A percentile compares a stretch with the other conserved stretches of the same genome.
These are phyloP conservation scores for Diceros bicornis DNA, from an alignment of 2,797 vertebrate genomes.

Conservation along the genomic window DNA sequence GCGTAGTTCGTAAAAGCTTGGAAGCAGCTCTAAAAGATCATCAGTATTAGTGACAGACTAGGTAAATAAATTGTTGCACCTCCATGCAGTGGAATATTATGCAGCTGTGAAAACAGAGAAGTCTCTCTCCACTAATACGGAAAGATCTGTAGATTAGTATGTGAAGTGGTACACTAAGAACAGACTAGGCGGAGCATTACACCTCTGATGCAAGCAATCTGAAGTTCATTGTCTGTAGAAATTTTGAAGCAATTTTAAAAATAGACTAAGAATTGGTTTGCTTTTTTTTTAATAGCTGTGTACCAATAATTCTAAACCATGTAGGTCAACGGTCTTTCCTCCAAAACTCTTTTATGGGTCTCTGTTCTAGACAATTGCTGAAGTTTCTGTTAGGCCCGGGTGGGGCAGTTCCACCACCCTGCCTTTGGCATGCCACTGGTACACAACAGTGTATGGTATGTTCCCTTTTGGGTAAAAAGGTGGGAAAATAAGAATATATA, in stretches of 20 bases:
- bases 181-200: background rate
- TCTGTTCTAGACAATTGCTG: background rate
- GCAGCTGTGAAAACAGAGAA: background rate
- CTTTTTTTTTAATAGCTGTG: background rate
- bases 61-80: background rate
- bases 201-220: background rate
- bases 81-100: background rate
- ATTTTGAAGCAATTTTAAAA: background rate
- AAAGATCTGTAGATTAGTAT: background rate
- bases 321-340: background rate
- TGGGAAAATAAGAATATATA: conserved; percentile 27
- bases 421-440: background rate
- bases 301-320: background rate
- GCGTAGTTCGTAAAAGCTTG: background rate
- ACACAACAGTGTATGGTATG: background rate
- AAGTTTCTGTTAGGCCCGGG: background rate
- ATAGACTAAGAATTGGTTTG: background rate
- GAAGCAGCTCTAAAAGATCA: background rate
- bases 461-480: background rate
- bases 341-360: background rate
- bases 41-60: background rate
- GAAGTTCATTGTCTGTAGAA: background rate
- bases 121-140: background rate
- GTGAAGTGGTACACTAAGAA: background rate
- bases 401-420: background rate